Base-by-base conservation (phyloP, 2,888 invertebrate genomes). In the Shargacucullia verbasci region DNA sequence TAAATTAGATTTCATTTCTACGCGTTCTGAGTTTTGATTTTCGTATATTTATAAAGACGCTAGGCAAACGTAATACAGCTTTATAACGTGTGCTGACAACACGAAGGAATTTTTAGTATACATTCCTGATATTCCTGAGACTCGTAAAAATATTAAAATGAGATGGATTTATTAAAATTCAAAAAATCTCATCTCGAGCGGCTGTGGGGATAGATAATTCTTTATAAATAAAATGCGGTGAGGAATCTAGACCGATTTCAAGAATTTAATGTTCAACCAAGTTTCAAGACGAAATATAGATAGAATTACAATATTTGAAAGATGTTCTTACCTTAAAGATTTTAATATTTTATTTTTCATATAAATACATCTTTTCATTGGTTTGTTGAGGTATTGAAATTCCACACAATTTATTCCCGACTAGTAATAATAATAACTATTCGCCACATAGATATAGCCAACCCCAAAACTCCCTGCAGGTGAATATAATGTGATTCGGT, bases 1-100 rank as follows among this genome's bases (percentile, higher is more conserved):
- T 84, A 83, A 85, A 87, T 86, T 87, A 83, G 84, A 87, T 85
- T 84, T 87, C 81, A 82, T 78, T 78, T 80, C 76, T 79, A 81
- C 81, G 79, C 81, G 76, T 73, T 55, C 68, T 52, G 77, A 63
- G 59, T 79, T 65, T 53, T 65, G 74, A 80, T 79, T 75, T 67
- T 73, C 65, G 62, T 76, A 69, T 65, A 67, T 62, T 71, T 69
- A 60, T 62, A 66, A n/a, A 67, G 58, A 66, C 41, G 49, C 54
- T 69, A 66, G 54, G 48, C 63, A 62, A 62, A 61, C 54, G 54
- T 60, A 64, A 63, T 54, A 68, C 60, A 53, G 37, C 61, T 61
- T 70, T 57, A 65, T 48, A 67, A 35, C 45, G 54, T 53, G 47
- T 39, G 40, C 40, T 54, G 61, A 60, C 50, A 64, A 40, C 45